Percentiles rank a stretch among this genome's conserved stretches.
These are phyloP conservation scores for Phymatocera aterrima DNA, from an alignment of 2,888 invertebrate species.

Conservation along the genomic window DNA sequence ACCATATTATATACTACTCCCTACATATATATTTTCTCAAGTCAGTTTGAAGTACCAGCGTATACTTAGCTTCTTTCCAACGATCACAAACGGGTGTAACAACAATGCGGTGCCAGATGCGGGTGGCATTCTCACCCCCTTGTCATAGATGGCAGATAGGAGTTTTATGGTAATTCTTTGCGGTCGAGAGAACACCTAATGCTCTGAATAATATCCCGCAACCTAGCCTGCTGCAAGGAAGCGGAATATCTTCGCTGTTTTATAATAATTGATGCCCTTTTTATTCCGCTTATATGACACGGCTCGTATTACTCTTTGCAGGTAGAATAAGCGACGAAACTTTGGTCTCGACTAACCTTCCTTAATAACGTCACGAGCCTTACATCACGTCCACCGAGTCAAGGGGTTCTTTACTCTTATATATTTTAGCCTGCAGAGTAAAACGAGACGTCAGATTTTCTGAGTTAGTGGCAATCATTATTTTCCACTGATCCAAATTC, in stretches of 20 bases:
- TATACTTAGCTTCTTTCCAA: conserved; percentile 53
- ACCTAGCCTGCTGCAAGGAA: conserved; percentile 57
- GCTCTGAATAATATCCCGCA: conserved; percentile 71
- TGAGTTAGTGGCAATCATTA: not conserved
- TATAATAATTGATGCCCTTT: conserved; percentile 69
- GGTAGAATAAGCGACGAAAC: not conserved
- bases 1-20: not conserved
- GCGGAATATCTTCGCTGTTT: conserved; percentile 40
- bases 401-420: not conserved
- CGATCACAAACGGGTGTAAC: conserved; percentile 59
- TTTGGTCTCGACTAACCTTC: conserved; percentile 10
- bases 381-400: not conserved
- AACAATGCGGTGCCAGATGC: conserved; percentile 44
- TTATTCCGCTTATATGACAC: conserved; percentile 65
- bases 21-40: not conserved
- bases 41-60: conserved; percentile 15
- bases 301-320: conserved; percentile 37
- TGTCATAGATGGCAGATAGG: conserved; percentile 68
- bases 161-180: conserved; percentile 70
- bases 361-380: conserved; percentile 12
- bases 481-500: not conserved
- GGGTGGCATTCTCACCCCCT: conserved; percentile 46
- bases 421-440: not conserved
- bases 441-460: not conserved
- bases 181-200: conserved; percentile 67